Evolutionary conservation across 2,797 vertebrate genomes (phyloP), one percentile per base, ranked within the genome.

Genomic region (Falco peregrinus): DNA sequence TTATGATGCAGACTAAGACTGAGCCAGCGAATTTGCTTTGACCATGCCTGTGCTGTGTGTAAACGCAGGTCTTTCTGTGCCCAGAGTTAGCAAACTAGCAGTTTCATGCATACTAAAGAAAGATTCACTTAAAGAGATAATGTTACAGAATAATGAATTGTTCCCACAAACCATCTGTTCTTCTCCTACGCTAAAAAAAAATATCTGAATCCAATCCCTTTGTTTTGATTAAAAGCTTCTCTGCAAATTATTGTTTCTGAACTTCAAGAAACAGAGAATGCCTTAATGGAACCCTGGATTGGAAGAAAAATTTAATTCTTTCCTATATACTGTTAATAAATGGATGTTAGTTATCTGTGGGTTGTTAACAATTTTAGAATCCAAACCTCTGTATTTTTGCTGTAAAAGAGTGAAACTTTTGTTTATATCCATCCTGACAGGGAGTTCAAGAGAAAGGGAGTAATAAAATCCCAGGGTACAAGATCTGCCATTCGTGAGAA

Each of bases 91-190:
- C 45, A 47, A 45, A 45, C 54, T 45, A 24, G 43, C 67, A 86
- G 14, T 54, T 56, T 64, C 31, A 16, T 31, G 63, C 47, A 53
- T 59, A 25, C 28, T 57, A 26, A 76, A 92, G 89, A 74, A 85
- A 59, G 29, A 47, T 41, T 93, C 10, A 22, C 48, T 73, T 79
- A 93, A 89, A 77, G 45, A 50, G 68, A 90, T 81, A 94, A 90
- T 69, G 47, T 39, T 90, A 74, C 8, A 63, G 57, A 93, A 92
- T 92, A 93, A 96, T 89, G 53, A 61, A 28, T 43, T 91, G 83
- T 95, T 97, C 96, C 87, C 39, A 83, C 87, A 84, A 90, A 45
- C 94, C 87, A 95, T 94, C 96, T 97, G 93, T 69, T 91, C 67
- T 93, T 91, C 94, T 91, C 69, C 35, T 74, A 74, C 3, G 5